Percentiles rank a stretch among this genome's conserved stretches.
Conservation (phyloP, 2,888 invertebrate genomes). For the Caenorhabditis panamensis region DNA sequence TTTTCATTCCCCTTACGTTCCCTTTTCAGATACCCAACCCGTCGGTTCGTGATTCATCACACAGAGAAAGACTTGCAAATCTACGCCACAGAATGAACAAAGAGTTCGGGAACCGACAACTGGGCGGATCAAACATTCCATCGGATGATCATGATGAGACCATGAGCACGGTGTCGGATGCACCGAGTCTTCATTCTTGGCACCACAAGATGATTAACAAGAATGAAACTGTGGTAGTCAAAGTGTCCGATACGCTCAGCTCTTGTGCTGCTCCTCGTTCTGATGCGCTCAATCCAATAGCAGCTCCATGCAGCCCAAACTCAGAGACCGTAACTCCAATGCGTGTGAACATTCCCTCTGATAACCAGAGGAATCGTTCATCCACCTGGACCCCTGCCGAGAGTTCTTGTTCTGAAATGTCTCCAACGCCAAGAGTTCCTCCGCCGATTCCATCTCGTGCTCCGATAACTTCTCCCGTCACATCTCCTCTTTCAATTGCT, state of each 20-base stretch:
- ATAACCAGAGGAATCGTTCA: conserved; percentile 3
- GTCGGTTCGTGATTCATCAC: conserved; percentile 43
- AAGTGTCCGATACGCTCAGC: conserved; percentile 60
- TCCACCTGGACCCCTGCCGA: conserved; percentile 36
- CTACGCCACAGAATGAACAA: conserved; percentile 67
- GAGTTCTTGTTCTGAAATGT: conserved; percentile 11
- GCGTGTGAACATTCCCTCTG: conserved; percentile 9
- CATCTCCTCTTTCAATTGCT: conserved; percentile 25
- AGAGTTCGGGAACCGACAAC: conserved; percentile 69
- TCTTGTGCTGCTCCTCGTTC: conserved; percentile 56
- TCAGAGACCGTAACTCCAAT: conserved; percentile 8
- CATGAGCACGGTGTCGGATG: conserved; percentile 64
- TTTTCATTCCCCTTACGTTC: neutral
- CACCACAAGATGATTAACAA: conserved; percentile 60
- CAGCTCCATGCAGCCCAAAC: conserved; percentile 16
- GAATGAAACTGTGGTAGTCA: conserved; percentile 62
- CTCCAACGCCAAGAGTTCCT: conserved; percentile 31
- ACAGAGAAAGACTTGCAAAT: conserved; percentile 64
- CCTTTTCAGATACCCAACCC: conserved; percentile 14
- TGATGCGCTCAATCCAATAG: neutral
- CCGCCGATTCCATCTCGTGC: conserved; percentile 55
- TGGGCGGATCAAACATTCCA: conserved; percentile 1
- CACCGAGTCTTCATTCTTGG: conserved; percentile 69
- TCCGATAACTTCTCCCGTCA: conserved; percentile 38
- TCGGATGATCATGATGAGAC: conserved; percentile 58